Evolutionary conservation across 2,797 vertebrate species (phyloP).

Genomic region (Megalops cyprinoides): DNA sequence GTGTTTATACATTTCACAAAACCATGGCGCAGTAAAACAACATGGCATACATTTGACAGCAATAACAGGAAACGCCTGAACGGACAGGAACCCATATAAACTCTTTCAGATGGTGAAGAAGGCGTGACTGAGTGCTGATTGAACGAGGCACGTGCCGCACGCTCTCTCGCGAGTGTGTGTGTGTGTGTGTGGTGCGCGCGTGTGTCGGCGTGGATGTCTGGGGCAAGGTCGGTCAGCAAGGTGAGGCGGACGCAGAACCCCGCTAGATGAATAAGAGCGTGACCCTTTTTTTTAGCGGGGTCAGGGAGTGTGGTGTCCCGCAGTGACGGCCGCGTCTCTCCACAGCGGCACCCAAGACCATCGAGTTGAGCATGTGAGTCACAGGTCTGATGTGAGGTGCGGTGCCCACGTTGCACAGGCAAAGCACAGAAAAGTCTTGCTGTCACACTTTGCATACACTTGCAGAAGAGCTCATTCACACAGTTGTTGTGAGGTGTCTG

Average conservation of each 20-base stretch:
- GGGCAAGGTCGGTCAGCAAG: too few relatives aligned
- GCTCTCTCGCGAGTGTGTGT: conserved; percentile 15
- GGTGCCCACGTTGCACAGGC: not conserved
- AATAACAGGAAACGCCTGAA: not conserved
- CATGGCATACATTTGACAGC: not conserved
- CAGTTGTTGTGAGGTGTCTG: not conserved
- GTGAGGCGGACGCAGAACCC: too few relatives aligned
- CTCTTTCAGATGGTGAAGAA: too few relatives aligned
- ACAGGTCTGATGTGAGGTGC: not conserved
- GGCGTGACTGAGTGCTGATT: conserved; percentile 50
- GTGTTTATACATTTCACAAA: too few relatives aligned
- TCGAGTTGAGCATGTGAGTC: not conserved
- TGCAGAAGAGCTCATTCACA: not conserved
- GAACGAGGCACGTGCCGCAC: conserved; percentile 3
- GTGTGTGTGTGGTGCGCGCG: conserved; percentile 29
- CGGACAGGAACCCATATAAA: not conserved
- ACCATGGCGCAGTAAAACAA: too few relatives aligned
- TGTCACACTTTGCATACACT: not conserved
- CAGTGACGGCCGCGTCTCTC: not conserved
- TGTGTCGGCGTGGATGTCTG: not conserved
- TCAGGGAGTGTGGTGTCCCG: not conserved
- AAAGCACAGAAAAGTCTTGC: not conserved
- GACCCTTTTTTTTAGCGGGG: not conserved
- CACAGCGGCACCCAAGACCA: not conserved
- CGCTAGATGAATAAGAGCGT: not conserved